Base-by-base conservation (phyloP, 2,113 vertebrate genomes). In the Setophaga petechia region DNA sequence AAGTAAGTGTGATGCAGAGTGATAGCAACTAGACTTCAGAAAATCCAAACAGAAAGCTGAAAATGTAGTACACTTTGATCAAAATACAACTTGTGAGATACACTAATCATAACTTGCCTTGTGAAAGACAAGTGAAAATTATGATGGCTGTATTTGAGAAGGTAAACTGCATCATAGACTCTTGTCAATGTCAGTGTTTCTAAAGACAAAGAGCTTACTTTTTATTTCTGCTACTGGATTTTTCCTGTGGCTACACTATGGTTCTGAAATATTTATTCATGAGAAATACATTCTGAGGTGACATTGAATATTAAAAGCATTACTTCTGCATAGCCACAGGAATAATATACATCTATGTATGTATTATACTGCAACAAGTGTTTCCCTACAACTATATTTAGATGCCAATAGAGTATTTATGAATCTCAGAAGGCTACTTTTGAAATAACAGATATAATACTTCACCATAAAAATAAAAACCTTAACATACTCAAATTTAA, bases 41-140 rank as follows among this genome's bases (percentile, higher is more conserved):
- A 84, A 67, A 84, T 78, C 35, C 31, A 65, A 83, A 89, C n/a
- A 86, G 47, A 62, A 95, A 92, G 54, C 20, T 89, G 51, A 90
- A 96, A 94, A 76, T 58, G 86, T 6, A 88, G 30, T 43, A 44
- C 22, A 57, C 67, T 79, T 77, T 54, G 49, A 89, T 87, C 58
- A 89, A 89, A 95, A 90, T 92, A 91, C 33, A 89, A 41, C 58
- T 95, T 95, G 59, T 78, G 51, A 31, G 24, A 68, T 44, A 49
- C 4, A 24, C 11, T 76, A 23, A 47, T 72, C 46, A 77, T 86
- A 57, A 57, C 63, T 81, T 67, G 69, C 22, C 91, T 83, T 92
- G 44, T 90, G 46, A 94, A 77, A 82, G 44, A 51, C 24, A 61
- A 28, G 5, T 33, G 16, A 78, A 89, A 91, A 91, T 6, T 2